Evolutionary conservation across 2,797 vertebrate genomes (phyloP).

Genomic region (Benthosema pterotum): DNA sequence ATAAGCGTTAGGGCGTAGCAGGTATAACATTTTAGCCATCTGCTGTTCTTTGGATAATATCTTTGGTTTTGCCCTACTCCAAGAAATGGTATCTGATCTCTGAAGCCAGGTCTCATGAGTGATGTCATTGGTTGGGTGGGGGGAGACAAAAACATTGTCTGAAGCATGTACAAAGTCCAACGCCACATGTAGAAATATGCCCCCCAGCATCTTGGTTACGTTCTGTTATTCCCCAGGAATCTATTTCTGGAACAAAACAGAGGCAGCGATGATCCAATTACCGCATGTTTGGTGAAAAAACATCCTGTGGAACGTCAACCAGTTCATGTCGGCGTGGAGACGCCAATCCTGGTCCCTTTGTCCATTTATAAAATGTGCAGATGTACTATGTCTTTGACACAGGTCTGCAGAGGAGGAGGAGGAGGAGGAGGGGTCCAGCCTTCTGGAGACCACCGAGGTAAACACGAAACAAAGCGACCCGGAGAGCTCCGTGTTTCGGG

Average conservation of each 20-base stretch:
- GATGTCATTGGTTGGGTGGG: conserved; percentile 58
- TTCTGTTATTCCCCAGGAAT: conserved; percentile 39
- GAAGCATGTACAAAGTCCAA: conserved; percentile 51
- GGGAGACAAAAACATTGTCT: conserved; percentile 56
- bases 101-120: conserved; percentile 51
- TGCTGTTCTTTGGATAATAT: conserved; percentile 34
- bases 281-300: conserved; percentile 20
- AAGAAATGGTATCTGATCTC: conserved; percentile 41
- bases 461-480: background rate
- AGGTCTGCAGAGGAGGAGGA: conserved; percentile 33
- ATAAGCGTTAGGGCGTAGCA: background rate
- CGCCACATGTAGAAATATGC: conserved; percentile 36
- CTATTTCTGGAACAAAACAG: conserved; percentile 4
- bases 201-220: conserved; percentile 29
- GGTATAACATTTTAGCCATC: conserved; percentile 31
- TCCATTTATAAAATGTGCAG: background rate
- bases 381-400: conserved; percentile 17
- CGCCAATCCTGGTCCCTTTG: background rate
- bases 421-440: background rate
- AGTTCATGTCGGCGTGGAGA: conserved; percentile 1
- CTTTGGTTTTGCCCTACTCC: conserved; percentile 45
- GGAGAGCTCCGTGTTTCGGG: background rate
- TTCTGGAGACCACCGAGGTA: conserved; percentile 16
- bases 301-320: conserved; percentile 8
- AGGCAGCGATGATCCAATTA: conserved; percentile 32